Evolutionary conservation across 2,113 vertebrate species (phyloP).

Genomic region (Mixornis gularis): DNA sequence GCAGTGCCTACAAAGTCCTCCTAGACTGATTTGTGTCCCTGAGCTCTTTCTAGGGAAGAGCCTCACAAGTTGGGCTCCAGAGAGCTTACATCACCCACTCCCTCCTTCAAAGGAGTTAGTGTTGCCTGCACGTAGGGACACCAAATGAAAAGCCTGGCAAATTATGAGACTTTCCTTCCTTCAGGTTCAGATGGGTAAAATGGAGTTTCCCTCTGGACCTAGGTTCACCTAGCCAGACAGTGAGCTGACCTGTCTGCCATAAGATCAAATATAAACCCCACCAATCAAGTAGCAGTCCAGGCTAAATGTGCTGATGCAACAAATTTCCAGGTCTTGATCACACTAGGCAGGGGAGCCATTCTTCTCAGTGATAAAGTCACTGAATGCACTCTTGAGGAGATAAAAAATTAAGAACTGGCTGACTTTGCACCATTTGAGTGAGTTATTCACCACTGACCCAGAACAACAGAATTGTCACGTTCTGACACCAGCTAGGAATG

Average conservation of each 20-base stretch:
- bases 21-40: neutral
- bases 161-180: neutral
- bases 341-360: constrained; percentile 73
- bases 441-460: constrained; percentile 71
- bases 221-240: constrained; percentile 38
- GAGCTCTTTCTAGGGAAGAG: neutral
- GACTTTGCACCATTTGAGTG: constrained; percentile 71
- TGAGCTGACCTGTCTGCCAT: constrained; percentile 2
- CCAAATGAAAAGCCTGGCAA: neutral
- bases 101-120: neutral
- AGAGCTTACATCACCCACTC: neutral
- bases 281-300: constrained; percentile 54
- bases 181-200: neutral
- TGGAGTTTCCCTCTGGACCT: neutral
- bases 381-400: constrained; percentile 76
- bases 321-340: constrained; percentile 72
- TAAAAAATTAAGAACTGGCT: constrained; percentile 78
- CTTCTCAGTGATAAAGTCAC: constrained; percentile 73
- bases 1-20: neutral
- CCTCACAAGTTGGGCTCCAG: neutral
- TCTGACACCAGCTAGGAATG: constrained; percentile 55
- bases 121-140: neutral
- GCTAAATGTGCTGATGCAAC: constrained; percentile 61
- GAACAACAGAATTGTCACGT: constrained; percentile 62
- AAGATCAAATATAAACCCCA: constrained; percentile 61